Evolutionary conservation across 2,888 invertebrate species (phyloP), one percentile per base, ranked within the genome.

Genomic region (Andrena haemorrhoa): DNA sequence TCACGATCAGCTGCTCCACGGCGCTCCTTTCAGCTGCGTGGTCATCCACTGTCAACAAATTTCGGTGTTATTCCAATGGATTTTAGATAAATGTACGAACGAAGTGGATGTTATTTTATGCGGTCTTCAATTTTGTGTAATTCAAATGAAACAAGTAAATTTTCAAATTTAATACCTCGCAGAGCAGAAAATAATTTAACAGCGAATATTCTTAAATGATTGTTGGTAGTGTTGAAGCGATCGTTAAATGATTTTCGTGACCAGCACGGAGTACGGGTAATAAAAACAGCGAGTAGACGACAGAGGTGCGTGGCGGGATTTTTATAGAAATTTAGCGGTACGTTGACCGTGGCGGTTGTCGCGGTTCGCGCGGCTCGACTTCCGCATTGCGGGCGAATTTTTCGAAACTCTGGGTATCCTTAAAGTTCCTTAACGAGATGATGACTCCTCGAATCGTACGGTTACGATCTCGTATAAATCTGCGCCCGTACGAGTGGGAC

Each of bases 391-490:
- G 49, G 60, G 8, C 58, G n/a, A 41, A 33, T 53, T 82, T 77
- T 83, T 71, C 56, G 61, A 74, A 53, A 63, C 69, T 60, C 70
- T 75, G 70, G 64, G 75, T 76, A 82, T 82, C 77, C 77, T 82
- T 71, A 71, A 83, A 75, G 77, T 68, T 69, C 75, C 82, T 85
- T 86, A 86, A 87, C 86, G 83, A 84, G 83, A 79, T 77, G 84
- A 84, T 77, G 83, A 77, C 71, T 79, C 79, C 76, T 51, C 71
- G 79, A 58, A 83, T 76, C 83, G 76, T 79, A 79, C 79, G 74
- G 79, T 71, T 77, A 85, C 85, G 83, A 82, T 82, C 83, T 75
- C 60, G 82, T 80, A 82, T 84, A 84, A 84, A 84, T 84, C 79
- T 71, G 53, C 70, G 56, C 26, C 49, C 64, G 64, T 66, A 58